Evolutionary conservation across 2,113 vertebrate genomes (phyloP), one percentile per base, ranked within the genome.

Genomic region (Thryonomys swinderianus): DNA sequence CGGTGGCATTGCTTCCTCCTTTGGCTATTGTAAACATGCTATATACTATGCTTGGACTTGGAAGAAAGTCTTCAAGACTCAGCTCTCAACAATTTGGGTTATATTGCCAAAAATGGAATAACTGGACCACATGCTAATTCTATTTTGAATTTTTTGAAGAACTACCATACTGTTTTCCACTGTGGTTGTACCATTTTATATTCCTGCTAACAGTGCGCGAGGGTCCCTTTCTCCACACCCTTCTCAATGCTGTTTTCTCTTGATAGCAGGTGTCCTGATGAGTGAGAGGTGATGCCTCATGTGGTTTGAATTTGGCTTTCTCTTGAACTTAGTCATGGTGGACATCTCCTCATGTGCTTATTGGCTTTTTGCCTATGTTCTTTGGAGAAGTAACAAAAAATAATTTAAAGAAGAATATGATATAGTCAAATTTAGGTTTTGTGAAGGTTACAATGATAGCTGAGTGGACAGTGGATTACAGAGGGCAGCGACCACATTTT

Each of bases 281-380:
- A 23, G n/a, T 66, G 0, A 57, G 32, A 90, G 12, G 20, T 87
- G 34, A 17, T 40, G 87, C 74, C 6, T 37, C 21, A 62, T 64
- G 78, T 51, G 14, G 25, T 66, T 90, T 95, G 82, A 34, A 91
- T 71, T 66, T 90, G 17, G 23, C 55, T 81, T 86, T 93, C 27
- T 57, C 12, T 88, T 73, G n/a, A 82, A 42, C 55, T 71, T 81
- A 59, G 32, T 85, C 55, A 55, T 66, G 13, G 37, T 64, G 30
- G 76, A 7, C 48, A 82, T 61, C 48, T 85, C 55, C 40, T 85
- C 40, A 34, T 51, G 18, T 73, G 74, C n/a, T 83, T 21, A 32
- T 66, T 78, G 45, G 66, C 12, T 21, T 71, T 53, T 87, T 83
- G 37, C 57, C 1, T 45, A 23, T 95, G 23, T 76, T 90, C 17